These are phyloP conservation scores for Drosophila differens DNA, from an alignment of 2,888 invertebrate genomes.

Conservation along the genomic window DNA sequence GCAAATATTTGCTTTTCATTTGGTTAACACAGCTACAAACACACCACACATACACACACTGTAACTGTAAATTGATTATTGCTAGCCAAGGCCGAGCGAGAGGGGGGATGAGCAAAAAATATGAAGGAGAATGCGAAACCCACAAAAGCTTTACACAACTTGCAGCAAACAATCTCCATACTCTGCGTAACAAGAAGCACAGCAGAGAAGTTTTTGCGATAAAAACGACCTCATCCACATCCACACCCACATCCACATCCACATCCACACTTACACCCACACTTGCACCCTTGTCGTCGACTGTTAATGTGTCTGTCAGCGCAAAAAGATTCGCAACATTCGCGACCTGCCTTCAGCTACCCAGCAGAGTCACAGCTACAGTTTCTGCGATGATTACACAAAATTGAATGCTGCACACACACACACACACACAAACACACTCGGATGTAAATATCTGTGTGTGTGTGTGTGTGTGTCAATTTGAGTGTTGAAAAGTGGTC, in stretches of 20 bases:
- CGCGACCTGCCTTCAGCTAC: slow-evolving; percentile 36
- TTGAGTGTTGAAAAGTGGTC: slow-evolving; percentile 78
- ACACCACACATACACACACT: slow-evolving; percentile 1
- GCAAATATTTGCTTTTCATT: slow-evolving; percentile 78
- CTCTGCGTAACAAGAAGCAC: slow-evolving; percentile 1
- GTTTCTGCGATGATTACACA: slow-evolving; percentile 70
- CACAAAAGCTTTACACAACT: slow-evolving; percentile 25
- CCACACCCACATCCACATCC: neutral
- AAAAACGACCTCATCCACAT: neutral
- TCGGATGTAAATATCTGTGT: slow-evolving; percentile 16
- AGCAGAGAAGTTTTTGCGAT: slow-evolving; percentile 19
- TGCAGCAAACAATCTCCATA: slow-evolving; percentile 31
- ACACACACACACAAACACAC: neutral
- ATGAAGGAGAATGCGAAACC: neutral
- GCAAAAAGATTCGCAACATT: slow-evolving; percentile 70
- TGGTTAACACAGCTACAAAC: slow-evolving; percentile 48
- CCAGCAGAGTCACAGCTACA: slow-evolving; percentile 6
- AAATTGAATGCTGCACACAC: slow-evolving; percentile 70
- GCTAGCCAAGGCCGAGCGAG: slow-evolving; percentile 24
- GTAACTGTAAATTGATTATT: slow-evolving; percentile 73
- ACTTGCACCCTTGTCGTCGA: slow-evolving; percentile 33
- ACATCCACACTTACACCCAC: slow-evolving; percentile 10
- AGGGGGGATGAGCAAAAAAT: slow-evolving; percentile 6
- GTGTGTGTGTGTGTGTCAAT: slow-evolving; percentile 58
- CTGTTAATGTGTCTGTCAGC: slow-evolving; percentile 63